A percentile compares a stretch with the other conserved stretches of the same genome.
These are phyloP conservation scores for Yponomeuta plumbellus DNA, from an alignment of 2,888 invertebrate genomes.

Conservation along the genomic window DNA sequence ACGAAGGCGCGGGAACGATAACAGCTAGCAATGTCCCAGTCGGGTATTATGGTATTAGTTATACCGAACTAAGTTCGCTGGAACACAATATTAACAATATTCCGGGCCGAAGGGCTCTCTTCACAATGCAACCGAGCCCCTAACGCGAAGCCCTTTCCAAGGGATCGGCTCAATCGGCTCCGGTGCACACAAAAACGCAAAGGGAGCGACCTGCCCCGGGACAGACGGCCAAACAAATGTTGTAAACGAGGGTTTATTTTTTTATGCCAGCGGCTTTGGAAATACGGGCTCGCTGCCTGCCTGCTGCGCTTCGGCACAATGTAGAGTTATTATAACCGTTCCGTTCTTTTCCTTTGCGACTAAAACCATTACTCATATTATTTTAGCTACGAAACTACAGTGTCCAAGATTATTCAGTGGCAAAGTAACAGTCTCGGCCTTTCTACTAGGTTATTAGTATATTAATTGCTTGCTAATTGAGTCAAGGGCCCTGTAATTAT, in stretches of 20 bases:
- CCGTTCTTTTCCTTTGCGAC: background rate
- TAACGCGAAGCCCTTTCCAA: conserved; percentile 37
- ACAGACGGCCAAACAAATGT: conserved; percentile 19
- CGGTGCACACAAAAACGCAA: conserved; percentile 50
- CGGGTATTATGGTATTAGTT: background rate
- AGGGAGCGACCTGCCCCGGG: conserved; percentile 39
- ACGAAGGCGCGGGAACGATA: background rate
- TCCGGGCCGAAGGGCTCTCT: conserved; percentile 16
- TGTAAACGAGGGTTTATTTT: conserved; percentile 40
- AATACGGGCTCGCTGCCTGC: conserved; percentile 23
- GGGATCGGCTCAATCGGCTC: conserved; percentile 32
- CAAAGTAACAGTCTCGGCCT: too few relatives aligned
- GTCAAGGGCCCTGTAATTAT: too few relatives aligned
- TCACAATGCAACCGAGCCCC: conserved; percentile 29
- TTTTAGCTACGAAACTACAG: background rate
- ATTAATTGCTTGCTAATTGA: too few relatives aligned
- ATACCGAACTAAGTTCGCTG: background rate
- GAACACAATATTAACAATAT: conserved; percentile 28
- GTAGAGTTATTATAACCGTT: background rate
- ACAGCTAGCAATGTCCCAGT: background rate
- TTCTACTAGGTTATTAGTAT: too few relatives aligned
- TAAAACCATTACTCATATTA: background rate
- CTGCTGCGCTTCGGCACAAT: conserved; percentile 27
- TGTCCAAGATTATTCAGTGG: background rate
- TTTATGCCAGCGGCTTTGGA: conserved; percentile 35